phyloP scores from a whole-genome alignment of 2,113 vertebrate genomes.

The Sylvietta virens region DNA sequence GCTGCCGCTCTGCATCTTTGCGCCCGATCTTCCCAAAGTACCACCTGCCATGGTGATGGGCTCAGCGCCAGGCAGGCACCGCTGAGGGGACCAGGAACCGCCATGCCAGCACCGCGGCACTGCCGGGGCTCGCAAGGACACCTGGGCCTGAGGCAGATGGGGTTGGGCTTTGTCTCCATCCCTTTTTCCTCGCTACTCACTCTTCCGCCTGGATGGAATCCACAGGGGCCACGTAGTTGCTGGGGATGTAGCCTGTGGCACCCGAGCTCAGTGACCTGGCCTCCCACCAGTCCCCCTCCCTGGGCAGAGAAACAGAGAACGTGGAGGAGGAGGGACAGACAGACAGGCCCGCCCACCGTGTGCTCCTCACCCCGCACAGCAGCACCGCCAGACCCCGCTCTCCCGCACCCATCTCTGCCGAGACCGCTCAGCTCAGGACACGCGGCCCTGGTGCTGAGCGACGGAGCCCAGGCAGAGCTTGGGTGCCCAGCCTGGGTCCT shows the following conservation, averaged over 20 bases:
- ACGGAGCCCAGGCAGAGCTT: not conserved
- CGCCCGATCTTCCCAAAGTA: slow-evolving; percentile 24
- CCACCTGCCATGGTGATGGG: not conserved
- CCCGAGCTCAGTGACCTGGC: slow-evolving; percentile 90
- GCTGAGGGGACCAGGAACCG: not conserved
- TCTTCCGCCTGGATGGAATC: slow-evolving; percentile 97
- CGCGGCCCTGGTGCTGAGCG: not conserved
- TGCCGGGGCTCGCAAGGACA: not conserved
- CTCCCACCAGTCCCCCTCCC: slow-evolving; percentile 98
- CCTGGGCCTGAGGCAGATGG: not conserved
- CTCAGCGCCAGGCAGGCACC: not conserved
- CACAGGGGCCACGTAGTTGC: slow-evolving; percentile 95
- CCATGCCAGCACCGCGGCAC: rapidly evolving
- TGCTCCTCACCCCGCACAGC: not conserved
- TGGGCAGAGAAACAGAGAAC: slow-evolving; percentile 25
- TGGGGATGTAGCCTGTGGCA: slow-evolving; percentile 88
- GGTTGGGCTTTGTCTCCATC: not conserved
- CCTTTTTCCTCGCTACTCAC: slow-evolving; percentile 69
- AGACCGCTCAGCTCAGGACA: rapidly evolving
- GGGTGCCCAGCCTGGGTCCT: not conserved
- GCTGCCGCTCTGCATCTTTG: slow-evolving; percentile 14
- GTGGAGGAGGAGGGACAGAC: not conserved
- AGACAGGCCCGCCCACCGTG: not conserved
- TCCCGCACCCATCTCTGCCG: not conserved
- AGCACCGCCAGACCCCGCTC: not conserved